Percentiles rank a stretch among this genome's conserved stretches.
Conservation (phyloP, 2,113 vertebrate genomes). For the Brachypteracias leptosomus region DNA sequence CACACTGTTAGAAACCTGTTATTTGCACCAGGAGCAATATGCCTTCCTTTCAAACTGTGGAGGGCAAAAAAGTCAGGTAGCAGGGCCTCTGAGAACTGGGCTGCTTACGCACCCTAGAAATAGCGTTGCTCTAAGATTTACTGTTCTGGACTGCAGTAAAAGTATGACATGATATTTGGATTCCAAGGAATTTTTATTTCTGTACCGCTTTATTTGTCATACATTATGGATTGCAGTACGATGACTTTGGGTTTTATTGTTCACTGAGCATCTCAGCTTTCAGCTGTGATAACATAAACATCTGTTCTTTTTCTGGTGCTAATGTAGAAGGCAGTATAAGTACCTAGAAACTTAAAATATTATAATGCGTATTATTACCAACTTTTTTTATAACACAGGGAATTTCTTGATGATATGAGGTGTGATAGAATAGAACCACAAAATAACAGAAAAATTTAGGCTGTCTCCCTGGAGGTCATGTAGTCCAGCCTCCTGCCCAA, state of each 20-base stretch:
- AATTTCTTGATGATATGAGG: not conserved
- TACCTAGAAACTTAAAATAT: not conserved
- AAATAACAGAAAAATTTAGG: not conserved
- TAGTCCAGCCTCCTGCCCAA: not conserved
- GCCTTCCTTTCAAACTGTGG: not conserved
- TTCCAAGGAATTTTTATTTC: not conserved
- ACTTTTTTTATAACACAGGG: not conserved
- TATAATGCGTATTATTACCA: not conserved
- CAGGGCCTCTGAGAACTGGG: not conserved
- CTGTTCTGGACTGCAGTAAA: not conserved
- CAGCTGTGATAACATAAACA: not conserved
- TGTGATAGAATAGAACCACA: not conserved
- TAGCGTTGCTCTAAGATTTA: not conserved
- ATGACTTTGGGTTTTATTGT: not conserved
- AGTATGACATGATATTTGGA: not conserved
- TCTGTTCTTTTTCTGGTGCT: not conserved
- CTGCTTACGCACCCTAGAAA: not conserved
- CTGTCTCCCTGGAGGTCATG: not conserved
- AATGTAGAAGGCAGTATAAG: not conserved
- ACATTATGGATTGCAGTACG: not conserved
- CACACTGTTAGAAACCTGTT: not conserved
- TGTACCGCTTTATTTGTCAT: not conserved
- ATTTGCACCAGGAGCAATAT: not conserved
- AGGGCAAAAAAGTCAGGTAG: not conserved
- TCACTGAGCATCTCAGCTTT: not conserved